Base-by-base conservation (phyloP, 35 echinoderm and acorn worm species). In the Apostichopus californicus region DNA sequence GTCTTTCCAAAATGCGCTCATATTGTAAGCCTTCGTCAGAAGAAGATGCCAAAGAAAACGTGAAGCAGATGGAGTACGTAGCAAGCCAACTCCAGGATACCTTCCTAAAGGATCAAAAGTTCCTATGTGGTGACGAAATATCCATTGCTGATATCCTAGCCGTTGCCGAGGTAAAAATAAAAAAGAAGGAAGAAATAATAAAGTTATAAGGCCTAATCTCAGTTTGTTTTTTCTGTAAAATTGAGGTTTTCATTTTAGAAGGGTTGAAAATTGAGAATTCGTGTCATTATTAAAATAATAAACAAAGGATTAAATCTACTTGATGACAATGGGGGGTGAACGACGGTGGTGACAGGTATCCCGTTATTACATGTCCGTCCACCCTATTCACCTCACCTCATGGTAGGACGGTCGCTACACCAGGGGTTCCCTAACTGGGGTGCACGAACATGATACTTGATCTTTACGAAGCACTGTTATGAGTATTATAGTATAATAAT, bases 61-160 rank as follows among this genome's bases (percentile, higher is more conserved):
- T 93, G 53, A 34, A 57, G 15, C 54, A 55, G 3, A 82, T 82
- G 79, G 24, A 52, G 7, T 55, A 82, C 28, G 79, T 82, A 13
- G 80, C 80, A 54, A 83, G 25, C 8, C 21, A 83, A 83, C 80
- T 83, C 34, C 25, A 83, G 55, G 80, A 83, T 17, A 83, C 80
- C 2, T 83, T 83, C 17, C 52, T 83, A 14, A 83, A 83, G 80
- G 80, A 83, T 83, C 7, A 83, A 17, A 8, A 8, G 80, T 83
- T 83, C 55, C 80, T 83, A 6, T 83, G 80, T 54, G 80, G 80
- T 54, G 80, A 83, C 15, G 80, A 83, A 83, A 83, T 83, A 83
- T 83, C 80, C 15, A 55, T 83, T 17, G 80, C 80, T 11, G 80
- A 83, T 83, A 24, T 83, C 8, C 34, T 83, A 52, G 80, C 80